A percentile compares a stretch with the other conserved stretches of the same genome.
Conservation (phyloP, 2,888 invertebrate genomes). For the Campoplex capitator region DNA sequence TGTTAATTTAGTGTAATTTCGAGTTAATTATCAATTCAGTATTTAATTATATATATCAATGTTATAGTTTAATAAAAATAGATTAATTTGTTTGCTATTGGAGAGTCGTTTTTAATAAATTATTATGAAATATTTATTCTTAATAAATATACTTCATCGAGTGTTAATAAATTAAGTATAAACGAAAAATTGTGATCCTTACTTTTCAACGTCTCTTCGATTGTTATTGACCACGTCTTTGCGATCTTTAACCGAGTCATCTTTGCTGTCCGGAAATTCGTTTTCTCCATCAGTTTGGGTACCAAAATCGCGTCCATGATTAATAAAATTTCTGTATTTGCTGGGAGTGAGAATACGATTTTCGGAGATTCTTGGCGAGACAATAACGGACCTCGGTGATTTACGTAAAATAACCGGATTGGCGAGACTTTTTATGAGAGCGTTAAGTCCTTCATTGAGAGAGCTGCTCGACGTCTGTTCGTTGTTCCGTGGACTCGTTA, state of each 20-base stretch:
- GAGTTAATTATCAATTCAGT: no score
- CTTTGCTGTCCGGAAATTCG: constrained; percentile 86
- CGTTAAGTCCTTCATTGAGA: constrained; percentile 70
- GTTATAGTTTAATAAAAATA: no score
- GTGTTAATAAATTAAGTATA: background rate
- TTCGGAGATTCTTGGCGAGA: constrained; percentile 81
- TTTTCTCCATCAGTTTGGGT: constrained; percentile 90
- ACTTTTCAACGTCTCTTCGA: constrained; percentile 84
- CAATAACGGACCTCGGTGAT: constrained; percentile 46
- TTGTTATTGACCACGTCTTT: constrained; percentile 89
- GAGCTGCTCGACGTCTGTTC: constrained; percentile 62
- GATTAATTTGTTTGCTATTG: no score
- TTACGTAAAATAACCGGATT: constrained; percentile 63
- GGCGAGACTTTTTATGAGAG: constrained; percentile 68
- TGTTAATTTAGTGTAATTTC: no score
- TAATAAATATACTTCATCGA: background rate
- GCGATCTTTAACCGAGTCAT: constrained; percentile 88
- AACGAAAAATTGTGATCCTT: constrained; percentile 65
- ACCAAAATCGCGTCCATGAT: constrained; percentile 87
- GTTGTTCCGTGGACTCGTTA: constrained; percentile 74
- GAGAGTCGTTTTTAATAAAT: no score
- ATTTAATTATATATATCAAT: no score
- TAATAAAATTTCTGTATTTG: constrained; percentile 85
- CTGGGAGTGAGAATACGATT: constrained; percentile 87
- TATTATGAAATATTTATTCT: no score